Evolutionary conservation across 2,113 vertebrate species (phyloP).

Genomic region (Hemichromis elongatus): DNA sequence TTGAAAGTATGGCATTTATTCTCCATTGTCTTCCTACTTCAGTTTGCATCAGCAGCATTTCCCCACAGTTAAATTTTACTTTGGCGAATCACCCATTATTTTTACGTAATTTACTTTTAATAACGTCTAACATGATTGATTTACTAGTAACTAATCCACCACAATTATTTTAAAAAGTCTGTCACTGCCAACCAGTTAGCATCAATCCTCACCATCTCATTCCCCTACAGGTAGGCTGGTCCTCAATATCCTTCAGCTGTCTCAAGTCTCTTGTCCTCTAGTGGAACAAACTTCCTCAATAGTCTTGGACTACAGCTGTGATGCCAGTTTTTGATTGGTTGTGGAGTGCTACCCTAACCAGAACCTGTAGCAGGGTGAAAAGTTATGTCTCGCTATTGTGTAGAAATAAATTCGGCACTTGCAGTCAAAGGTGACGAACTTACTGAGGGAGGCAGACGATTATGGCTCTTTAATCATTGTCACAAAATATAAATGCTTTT

Average conservation of each 20-base stretch:
- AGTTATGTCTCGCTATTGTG: background rate
- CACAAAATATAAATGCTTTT: background rate
- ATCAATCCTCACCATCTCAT: background rate
- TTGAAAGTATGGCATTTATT: background rate
- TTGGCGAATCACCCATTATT: background rate
- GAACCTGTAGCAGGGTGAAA: background rate
- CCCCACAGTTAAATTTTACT: background rate
- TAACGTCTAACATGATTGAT: background rate
- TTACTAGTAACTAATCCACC: background rate
- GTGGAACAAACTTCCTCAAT: background rate
- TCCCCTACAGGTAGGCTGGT: background rate
- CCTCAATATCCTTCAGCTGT: background rate
- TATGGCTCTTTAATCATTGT: background rate
- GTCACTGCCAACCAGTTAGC: background rate
- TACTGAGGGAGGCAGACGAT: background rate
- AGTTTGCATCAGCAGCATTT: background rate
- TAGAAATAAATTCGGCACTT: fast-evolving
- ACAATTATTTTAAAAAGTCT: background rate
- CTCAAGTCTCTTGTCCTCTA: background rate
- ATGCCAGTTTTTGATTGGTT: background rate
- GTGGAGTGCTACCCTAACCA: background rate
- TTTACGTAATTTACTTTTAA: background rate
- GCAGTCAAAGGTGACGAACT: background rate
- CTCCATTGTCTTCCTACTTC: background rate
- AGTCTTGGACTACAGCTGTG: background rate